Conservation (phyloP, 2,888 invertebrate species). For the Homarus gammarus region DNA sequence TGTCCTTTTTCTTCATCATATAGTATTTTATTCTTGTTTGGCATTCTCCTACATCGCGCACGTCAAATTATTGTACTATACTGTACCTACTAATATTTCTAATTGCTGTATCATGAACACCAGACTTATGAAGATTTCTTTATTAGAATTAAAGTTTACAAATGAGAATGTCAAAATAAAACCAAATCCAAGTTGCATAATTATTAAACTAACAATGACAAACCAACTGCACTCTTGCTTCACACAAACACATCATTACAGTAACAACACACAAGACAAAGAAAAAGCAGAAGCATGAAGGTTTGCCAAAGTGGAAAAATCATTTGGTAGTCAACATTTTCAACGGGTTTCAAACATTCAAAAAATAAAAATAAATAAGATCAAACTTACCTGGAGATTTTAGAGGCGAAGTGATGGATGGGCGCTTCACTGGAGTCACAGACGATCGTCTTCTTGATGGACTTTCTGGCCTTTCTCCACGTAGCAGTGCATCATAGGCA, state of each 20-base stretch:
- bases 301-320: background rate
- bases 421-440: constrained; percentile 90
- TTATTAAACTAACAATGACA: no score
- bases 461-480: constrained; percentile 89
- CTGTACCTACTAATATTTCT: no score
- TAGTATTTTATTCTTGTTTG: no score
- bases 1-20: no score
- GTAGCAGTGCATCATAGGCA: constrained; percentile 89
- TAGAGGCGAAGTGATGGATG: constrained; percentile 78
- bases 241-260: no score
- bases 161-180: no score
- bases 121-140: no score
- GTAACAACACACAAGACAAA: background rate
- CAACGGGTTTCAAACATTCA: background rate
- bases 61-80: no score
- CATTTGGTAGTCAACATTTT: background rate
- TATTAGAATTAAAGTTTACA: no score
- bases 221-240: background rate
- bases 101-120: no score
- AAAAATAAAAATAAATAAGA: background rate
- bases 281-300: background rate
- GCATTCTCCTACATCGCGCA: no score
- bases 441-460: constrained; percentile 85
- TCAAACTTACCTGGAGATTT: constrained; percentile 53
- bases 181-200: no score